Conservation (phyloP, 2,113 vertebrate genomes). For the Catagonus wagneri region DNA sequence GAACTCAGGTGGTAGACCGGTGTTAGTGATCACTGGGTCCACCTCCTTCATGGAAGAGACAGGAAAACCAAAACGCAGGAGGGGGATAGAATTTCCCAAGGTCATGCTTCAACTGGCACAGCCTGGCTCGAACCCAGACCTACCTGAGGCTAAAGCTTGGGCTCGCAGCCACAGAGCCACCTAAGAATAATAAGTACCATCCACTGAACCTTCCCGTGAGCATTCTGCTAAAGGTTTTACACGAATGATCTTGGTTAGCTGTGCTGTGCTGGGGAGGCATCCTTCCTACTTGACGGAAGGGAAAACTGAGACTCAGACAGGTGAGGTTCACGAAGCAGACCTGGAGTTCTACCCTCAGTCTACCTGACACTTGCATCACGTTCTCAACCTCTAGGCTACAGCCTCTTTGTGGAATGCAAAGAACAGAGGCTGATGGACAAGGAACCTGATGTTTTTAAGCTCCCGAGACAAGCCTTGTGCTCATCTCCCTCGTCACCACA, state of each 20-base stretch:
- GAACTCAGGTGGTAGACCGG: background rate
- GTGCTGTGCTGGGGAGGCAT: no score
- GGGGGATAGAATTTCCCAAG: background rate
- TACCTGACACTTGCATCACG: background rate
- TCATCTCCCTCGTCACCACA: background rate
- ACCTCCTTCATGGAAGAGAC: background rate
- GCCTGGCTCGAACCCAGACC: background rate
- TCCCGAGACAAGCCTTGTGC: background rate
- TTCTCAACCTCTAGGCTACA: background rate
- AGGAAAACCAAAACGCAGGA: background rate
- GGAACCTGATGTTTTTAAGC: background rate
- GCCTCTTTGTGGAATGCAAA: background rate
- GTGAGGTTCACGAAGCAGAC: background rate
- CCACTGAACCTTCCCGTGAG: background rate
- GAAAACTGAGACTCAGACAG: background rate
- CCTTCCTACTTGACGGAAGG: background rate
- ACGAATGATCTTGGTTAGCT: background rate
- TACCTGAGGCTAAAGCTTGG: background rate
- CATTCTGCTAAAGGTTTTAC: background rate
- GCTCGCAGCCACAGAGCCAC: background rate
- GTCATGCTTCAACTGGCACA: background rate
- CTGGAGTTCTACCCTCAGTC: fast-evolving
- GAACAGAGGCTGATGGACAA: background rate
- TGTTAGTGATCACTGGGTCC: background rate
- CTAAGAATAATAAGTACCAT: background rate